Evolutionary conservation across 2,888 invertebrate genomes (phyloP), one percentile per base, ranked within the genome.

Genomic region (Heliconius charithonia): DNA sequence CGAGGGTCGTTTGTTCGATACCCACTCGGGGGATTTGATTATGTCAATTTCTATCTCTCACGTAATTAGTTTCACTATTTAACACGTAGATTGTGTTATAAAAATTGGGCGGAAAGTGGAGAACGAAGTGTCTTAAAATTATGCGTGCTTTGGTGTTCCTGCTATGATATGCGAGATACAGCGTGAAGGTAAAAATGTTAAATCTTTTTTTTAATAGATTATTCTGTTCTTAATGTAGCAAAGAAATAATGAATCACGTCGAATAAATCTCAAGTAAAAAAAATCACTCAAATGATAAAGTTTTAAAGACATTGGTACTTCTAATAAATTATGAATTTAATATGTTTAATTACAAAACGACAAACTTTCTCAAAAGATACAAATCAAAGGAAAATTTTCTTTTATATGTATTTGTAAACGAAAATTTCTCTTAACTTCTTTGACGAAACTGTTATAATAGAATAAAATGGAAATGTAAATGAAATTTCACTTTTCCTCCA

Each of bases 351-450:
- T 67, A n/a, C n/a, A n/a, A 37, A 37, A 67, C 12, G 66, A 67
- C 66, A n/a, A 67, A 66, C 37, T 67, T 65, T 65, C 37, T 67
- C 12, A n/a, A 67, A 67, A 66, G 66, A 10, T 32, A 66, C 32
- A 66, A 66, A 66, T 37, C 37, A 67, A 67, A 67, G 67, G 37
- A 67, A 37, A 37, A n/a, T n/a, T 37, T 67, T n/a, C n/a, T 22
- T 37, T 67, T 37, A 37, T n/a, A 10, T 67, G n/a, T 67, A n/a
- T 67, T 67, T 67, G 37, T 37, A 37, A 37, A 67, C 13, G 32
- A 67, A 67, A 13, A 37, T 22, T 22, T 67, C 22, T 67, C 4
- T 67, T 37, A 12, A 22, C 22, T n/a, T 67, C 67, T 32, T 12
- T n/a, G 37, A 37, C 2, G 22, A 37, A n/a, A 37, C n/a, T 1